Percentiles rank a stretch among this genome's conserved stretches.
Conservation (phyloP, 2,113 vertebrate genomes). For the Thunnus thynnus region DNA sequence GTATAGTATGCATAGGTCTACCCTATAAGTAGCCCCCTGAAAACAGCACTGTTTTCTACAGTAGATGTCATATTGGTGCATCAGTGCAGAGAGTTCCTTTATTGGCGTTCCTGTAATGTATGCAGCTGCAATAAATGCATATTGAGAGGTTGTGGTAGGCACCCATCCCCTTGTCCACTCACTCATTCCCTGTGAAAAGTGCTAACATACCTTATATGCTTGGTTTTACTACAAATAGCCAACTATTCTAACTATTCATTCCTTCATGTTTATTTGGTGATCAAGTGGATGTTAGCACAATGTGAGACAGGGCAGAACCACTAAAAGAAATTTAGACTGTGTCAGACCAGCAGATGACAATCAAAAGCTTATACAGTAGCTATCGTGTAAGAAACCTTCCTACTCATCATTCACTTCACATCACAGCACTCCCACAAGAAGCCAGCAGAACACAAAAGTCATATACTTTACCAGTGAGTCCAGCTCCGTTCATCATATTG, state of each 20-base stretch:
- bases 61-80: conserved; percentile 45
- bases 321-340: conserved; percentile 32
- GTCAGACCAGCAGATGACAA: conserved; percentile 25
- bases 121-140: conserved; percentile 36
- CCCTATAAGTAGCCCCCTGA: conserved; percentile 9
- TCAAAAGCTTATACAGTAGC: conserved; percentile 13
- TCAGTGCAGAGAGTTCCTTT: conserved; percentile 42
- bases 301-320: conserved; percentile 9
- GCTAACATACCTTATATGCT: conserved; percentile 24
- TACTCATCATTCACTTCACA: conserved; percentile 44
- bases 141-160: conserved; percentile 10
- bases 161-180: conserved; percentile 31
- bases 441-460: conserved; percentile 38
- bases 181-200: conserved; percentile 46
- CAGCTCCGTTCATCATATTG: conserved; percentile 33
- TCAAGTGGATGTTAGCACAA: conserved; percentile 14
- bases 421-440: conserved; percentile 43
- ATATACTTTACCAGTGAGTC: conserved; percentile 30
- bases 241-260: conserved; percentile 49
- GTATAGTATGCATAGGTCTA: conserved; percentile 17
- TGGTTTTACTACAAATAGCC: conserved; percentile 33
- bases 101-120: conserved; percentile 26
- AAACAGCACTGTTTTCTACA: conserved; percentile 39
- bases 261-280: conserved; percentile 14
- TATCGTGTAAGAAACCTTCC: conserved; percentile 23